Conservation (phyloP, 2,797 vertebrate species). For the Spea hammondii region DNA sequence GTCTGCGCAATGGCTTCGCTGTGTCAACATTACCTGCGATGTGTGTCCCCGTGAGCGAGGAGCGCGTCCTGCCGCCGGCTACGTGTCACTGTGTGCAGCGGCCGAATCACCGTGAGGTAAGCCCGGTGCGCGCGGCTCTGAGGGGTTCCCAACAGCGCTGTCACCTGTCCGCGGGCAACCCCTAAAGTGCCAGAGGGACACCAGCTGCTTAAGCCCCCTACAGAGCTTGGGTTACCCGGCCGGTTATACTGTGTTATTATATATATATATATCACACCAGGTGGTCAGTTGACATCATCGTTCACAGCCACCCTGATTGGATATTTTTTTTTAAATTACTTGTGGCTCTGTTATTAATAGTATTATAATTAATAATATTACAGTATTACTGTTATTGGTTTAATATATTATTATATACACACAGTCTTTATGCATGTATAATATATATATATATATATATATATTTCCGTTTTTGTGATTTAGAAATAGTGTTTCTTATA, state of each 20-base stretch:
- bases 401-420: too few species aligned
- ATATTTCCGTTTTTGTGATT: too few species aligned
- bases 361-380: too few species aligned
- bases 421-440: too few species aligned
- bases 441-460: too few species aligned
- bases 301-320: not conserved
- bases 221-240: too few species aligned
- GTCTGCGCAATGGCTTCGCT: slow-evolving; percentile 18
- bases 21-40: slow-evolving; percentile 5
- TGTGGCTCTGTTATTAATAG: too few species aligned
- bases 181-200: too few species aligned
- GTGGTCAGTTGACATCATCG: not conserved
- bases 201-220: not conserved
- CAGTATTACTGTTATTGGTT: too few species aligned
- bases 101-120: slow-evolving; percentile 20
- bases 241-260: too few species aligned
- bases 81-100: not conserved
- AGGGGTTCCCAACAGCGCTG: not conserved
- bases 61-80: not conserved
- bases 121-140: not conserved
- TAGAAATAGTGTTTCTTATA: too few species aligned
- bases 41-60: slow-evolving; percentile 1
- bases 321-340: too few species aligned
- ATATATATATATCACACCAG: not conserved
- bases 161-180: not conserved